These are phyloP conservation scores for Amiota mariae DNA, from an alignment of 2,888 invertebrate genomes.

Conservation along the genomic window DNA sequence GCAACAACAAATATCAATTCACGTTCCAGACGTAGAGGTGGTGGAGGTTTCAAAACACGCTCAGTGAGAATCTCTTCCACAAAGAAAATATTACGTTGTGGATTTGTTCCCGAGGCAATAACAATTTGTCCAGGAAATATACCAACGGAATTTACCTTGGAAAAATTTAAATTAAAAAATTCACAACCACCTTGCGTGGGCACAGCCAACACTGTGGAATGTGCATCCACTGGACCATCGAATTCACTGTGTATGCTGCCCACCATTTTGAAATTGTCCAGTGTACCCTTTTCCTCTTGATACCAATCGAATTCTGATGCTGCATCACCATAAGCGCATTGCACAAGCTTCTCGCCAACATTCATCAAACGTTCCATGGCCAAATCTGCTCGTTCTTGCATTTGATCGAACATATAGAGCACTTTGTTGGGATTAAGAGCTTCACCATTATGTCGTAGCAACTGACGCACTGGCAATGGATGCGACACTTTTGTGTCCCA, in stretches of 20 bases:
- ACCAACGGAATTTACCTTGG: slow-evolving; percentile 72
- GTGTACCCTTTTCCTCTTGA: slow-evolving; percentile 66
- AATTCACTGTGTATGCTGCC: slow-evolving; percentile 86
- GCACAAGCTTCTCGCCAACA: slow-evolving; percentile 68
- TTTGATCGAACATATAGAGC: slow-evolving; percentile 74
- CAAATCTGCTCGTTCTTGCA: slow-evolving; percentile 66
- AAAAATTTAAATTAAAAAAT: slow-evolving; percentile 74
- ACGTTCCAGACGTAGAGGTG: slow-evolving; percentile 74
- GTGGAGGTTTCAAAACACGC: slow-evolving; percentile 73
- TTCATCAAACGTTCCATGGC: slow-evolving; percentile 69
- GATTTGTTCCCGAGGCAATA: slow-evolving; percentile 83
- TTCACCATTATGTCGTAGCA: slow-evolving; percentile 75
- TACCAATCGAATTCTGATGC: slow-evolving; percentile 66
- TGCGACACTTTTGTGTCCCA: slow-evolving; percentile 65
- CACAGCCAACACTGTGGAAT: slow-evolving; percentile 82
- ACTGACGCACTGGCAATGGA: slow-evolving; percentile 73
- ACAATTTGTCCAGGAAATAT: slow-evolving; percentile 75
- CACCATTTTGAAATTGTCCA: slow-evolving; percentile 72
- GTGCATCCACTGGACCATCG: slow-evolving; percentile 81
- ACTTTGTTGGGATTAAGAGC: slow-evolving; percentile 59
- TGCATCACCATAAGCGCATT: slow-evolving; percentile 63
- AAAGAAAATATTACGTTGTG: slow-evolving; percentile 80
- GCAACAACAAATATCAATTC: slow-evolving; percentile 82
- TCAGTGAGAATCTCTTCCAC: slow-evolving; percentile 80
- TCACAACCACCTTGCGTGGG: slow-evolving; percentile 76